These are phyloP conservation scores for Apoda limacodes DNA, from an alignment of 2,888 invertebrate species.

Conservation along the genomic window DNA sequence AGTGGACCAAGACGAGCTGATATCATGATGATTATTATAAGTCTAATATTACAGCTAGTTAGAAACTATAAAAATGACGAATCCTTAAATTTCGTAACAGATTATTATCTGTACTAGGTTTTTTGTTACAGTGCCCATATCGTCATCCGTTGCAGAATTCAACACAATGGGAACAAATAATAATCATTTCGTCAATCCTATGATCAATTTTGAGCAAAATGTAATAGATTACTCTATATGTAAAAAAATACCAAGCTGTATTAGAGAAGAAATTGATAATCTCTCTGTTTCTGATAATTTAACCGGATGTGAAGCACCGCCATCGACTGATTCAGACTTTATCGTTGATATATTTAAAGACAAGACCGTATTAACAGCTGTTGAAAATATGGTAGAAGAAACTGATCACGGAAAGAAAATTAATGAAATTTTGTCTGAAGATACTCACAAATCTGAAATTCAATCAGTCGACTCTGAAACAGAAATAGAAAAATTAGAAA, in stretches of 20 bases:
- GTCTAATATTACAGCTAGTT: too few species aligned
- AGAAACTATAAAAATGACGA: too few species aligned
- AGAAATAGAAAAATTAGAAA: conserved; percentile 28
- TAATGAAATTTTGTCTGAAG: too few species aligned
- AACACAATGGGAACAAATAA: conserved; percentile 32
- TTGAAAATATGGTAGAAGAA: conserved; percentile 23
- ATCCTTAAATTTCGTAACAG: too few species aligned
- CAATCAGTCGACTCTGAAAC: conserved; percentile 1
- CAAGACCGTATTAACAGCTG: conserved; percentile 32
- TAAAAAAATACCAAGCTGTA: too few species aligned
- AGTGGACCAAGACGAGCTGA: too few species aligned
- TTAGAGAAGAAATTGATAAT: too few species aligned
- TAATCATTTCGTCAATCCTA: conserved; percentile 33
- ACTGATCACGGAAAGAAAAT: conserved; percentile 13
- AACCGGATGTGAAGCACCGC: conserved; percentile 20
- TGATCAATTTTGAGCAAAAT: conserved; percentile 21
- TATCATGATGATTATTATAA: too few species aligned
- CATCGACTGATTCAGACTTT: conserved; percentile 31
- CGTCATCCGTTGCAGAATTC: conserved; percentile 29
- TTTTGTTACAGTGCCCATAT: too few species aligned
- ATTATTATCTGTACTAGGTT: too few species aligned
- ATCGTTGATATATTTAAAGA: conserved; percentile 34
- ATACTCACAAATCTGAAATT: conserved; percentile 2
- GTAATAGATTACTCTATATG: background rate
- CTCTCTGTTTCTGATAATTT: too few species aligned